These are phyloP conservation scores for Drosophila ustulata DNA, from an alignment of 2,888 invertebrate species.

Conservation along the genomic window DNA sequence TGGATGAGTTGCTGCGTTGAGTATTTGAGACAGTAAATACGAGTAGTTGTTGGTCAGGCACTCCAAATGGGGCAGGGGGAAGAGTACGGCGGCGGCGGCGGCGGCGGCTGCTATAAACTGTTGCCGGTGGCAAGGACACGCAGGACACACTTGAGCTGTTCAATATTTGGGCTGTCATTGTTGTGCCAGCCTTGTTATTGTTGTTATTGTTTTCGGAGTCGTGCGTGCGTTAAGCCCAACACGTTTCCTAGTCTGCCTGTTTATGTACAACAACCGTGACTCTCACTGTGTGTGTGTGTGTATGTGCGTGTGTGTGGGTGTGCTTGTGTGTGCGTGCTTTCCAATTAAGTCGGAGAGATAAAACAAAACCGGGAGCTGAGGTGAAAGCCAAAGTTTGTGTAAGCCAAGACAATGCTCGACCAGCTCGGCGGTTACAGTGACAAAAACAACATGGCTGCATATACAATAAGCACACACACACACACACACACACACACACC, in stretches of 20 bases:
- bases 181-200: slow-evolving; percentile 27
- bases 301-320: slow-evolving; percentile 1
- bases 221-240: slow-evolving; percentile 64
- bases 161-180: slow-evolving; percentile 46
- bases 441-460: slow-evolving; percentile 34
- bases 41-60: slow-evolving; percentile 16
- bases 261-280: not conserved
- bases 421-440: slow-evolving; percentile 24
- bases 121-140: slow-evolving; percentile 27
- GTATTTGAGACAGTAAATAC: slow-evolving; percentile 17
- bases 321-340: slow-evolving; percentile 61
- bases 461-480: slow-evolving; percentile 10
- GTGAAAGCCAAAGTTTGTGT: slow-evolving; percentile 66
- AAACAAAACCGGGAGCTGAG: slow-evolving; percentile 65
- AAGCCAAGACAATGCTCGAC: slow-evolving; percentile 53
- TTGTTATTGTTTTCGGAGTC: slow-evolving; percentile 43
- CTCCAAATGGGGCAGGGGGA: not conserved
- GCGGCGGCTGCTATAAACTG: slow-evolving; percentile 5
- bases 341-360: slow-evolving; percentile 73
- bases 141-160: slow-evolving; percentile 33
- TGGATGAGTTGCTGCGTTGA: slow-evolving; percentile 18
- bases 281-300: slow-evolving; percentile 11
- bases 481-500: not conserved
- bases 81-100: too few species aligned
- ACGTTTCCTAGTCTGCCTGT: slow-evolving; percentile 45